Base-by-base conservation (phyloP, 2,888 invertebrate species). In the Ommatoiulus sabulosus region DNA sequence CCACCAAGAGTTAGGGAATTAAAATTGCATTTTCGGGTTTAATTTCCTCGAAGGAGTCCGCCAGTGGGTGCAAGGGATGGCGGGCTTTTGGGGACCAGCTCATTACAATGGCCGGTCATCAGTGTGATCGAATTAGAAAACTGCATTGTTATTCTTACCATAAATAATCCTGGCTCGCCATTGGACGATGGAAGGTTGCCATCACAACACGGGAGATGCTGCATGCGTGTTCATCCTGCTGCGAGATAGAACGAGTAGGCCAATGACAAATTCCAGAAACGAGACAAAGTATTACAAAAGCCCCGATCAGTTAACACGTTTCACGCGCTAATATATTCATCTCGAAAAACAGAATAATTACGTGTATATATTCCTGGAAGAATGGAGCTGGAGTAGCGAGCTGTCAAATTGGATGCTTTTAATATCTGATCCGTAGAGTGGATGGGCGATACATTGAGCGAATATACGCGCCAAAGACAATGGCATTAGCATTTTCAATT, bases 401-500 rank as follows among this genome's bases (percentile, higher is more conserved):
- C 72, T 72, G 72, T 72, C 72, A 72, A 72, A n/a, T 72, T 72
- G 10, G 24, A 6, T 72, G 72, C 72, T 72, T 72, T 72, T 72
- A 72, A 72, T 72, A 72, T 72, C 72, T 72, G 72, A 72, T 72
- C 72, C 72, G 24, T 72, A 24, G 8, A 24, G 10, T 7, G 24
- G 6, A 10, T 72, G 10, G 0, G 24, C 72, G 72, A 72, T 72
- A 72, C 24, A 24, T 24, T 17, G 57, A 63, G 63, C n/a, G 63
- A 17, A 17, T 63, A 63, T 1, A 17, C 24, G 24, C 3, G 7
- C 72, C 24, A n/a, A 85, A 85, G 20, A 85, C 85, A 85, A 85
- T 85, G 85, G n/a, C 44, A 85, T 85, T 85, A 85, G 12, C 85
- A 85, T 44, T 85, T 85, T 85, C 44, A 85, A 85, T 85, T 85